Evolutionary conservation across 2,797 vertebrate species (phyloP), one percentile per base, ranked within the genome.

Genomic region (Pristis pectinata): DNA sequence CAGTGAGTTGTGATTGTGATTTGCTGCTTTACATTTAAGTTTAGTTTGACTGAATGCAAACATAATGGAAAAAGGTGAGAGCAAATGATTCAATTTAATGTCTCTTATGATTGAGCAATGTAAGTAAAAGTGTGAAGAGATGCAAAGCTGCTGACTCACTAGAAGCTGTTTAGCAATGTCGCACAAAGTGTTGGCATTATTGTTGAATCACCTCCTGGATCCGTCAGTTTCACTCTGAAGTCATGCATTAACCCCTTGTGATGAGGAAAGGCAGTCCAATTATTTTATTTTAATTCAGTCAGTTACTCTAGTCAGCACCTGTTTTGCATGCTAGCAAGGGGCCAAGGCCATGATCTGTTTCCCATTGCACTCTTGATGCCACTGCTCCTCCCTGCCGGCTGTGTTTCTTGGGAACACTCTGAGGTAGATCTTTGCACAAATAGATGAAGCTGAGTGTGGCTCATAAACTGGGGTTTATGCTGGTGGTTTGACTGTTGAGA

Each of bases 281-380:
- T 80, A 79, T 80, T 89, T 89, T 89, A n/a, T 8, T 89, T 89
- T 89, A 89, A 61, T 53, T 30, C 85, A n/a, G 30, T 61, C 56
- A 4, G 34, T 61, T 17, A 6, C 30, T 89, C 53, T 34, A 89
- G 56, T 85, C 82, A 85, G 49, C 49, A 85, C 53, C 49, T 53
- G 19, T n/a, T n/a, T 11, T n/a, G 53, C 61, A 30, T 30, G 59
- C 85, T 59, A 53, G 34, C 85, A 61, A 37, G n/a, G 17, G 1
- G 56, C 56, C 85, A 89, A 61, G 34, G 56, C 56, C 17, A 5
- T 61, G 34, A 59, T 61, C n/a, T 89, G n/a, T 89, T 34, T 61
- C 53, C 85, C 56, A 19, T n/a, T 89, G 30, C 15, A 1, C 85
- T 61, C 30, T 34, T n/a, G 5, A 61, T 61, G 34, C n/a, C 85